phyloP scores from a whole-genome alignment of 2,888 invertebrate species.

The Phalangium opilio region DNA sequence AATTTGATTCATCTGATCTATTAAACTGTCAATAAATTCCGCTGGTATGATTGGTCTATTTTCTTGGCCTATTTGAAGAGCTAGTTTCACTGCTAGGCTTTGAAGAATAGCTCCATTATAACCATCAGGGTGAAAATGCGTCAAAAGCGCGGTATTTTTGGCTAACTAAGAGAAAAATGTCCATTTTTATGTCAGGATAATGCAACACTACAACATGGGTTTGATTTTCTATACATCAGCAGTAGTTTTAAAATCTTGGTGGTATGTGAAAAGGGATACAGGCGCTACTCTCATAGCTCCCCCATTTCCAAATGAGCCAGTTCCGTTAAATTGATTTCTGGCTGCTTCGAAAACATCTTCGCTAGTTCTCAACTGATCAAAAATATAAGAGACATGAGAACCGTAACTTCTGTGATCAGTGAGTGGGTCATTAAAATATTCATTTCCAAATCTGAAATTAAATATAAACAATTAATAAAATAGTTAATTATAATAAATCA shows the following conservation, averaged over 20 bases:
- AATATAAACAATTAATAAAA: too few relatives aligned
- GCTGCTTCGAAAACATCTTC: slow-evolving; percentile 47
- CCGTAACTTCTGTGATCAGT: slow-evolving; percentile 46
- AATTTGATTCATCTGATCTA: slow-evolving; percentile 37
- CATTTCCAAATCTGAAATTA: slow-evolving; percentile 45
- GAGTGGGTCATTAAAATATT: slow-evolving; percentile 42
- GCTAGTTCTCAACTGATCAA: slow-evolving; percentile 36
- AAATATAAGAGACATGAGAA: slow-evolving; percentile 36
- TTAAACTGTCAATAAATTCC: slow-evolving; percentile 37
- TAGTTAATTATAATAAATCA: too few relatives aligned
- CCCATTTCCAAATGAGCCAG: slow-evolving; percentile 60
- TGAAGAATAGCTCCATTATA: slow-evolving; percentile 34
- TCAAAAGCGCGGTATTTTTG: slow-evolving; percentile 37
- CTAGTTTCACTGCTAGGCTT: slow-evolving; percentile 42
- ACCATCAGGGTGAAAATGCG: slow-evolving; percentile 40
- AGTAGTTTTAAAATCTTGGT: slow-evolving; percentile 36
- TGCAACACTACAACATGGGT: too few relatives aligned
- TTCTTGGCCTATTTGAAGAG: slow-evolving; percentile 34
- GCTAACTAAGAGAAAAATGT: slow-evolving; percentile 4
- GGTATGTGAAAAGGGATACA: slow-evolving; percentile 42
- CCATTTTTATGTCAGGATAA: too few relatives aligned
- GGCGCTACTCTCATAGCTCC: slow-evolving; percentile 58
- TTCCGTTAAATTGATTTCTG: slow-evolving; percentile 45
- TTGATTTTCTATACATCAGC: slow-evolving; percentile 31
- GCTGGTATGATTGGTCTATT: slow-evolving; percentile 14